phyloP scores from a whole-genome alignment of 2,113 vertebrate species.

The Pseudorhombus dupliciocellatus region DNA sequence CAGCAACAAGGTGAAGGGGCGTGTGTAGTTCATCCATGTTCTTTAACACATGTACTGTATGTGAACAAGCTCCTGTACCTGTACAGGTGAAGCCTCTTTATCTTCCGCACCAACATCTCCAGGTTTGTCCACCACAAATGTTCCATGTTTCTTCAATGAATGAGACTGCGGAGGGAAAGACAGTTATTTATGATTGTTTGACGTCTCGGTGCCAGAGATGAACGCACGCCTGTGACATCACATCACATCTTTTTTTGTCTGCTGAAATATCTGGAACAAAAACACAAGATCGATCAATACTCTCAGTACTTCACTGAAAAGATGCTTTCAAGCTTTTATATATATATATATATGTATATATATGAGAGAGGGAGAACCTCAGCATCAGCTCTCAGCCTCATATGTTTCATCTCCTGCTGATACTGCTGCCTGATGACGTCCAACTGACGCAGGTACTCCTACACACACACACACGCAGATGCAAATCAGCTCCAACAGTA shows the following conservation, averaged over 20 bases:
- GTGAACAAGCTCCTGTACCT: constrained; percentile 64
- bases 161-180: constrained; percentile 28
- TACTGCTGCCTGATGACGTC: constrained; percentile 88
- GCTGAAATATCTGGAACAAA: too few relatives aligned
- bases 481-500: not conserved
- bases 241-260: too few relatives aligned
- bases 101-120: constrained; percentile 22
- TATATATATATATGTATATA: too few relatives aligned
- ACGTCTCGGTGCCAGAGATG: too few relatives aligned
- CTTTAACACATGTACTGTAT: not conserved
- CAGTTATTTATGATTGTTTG: too few relatives aligned
- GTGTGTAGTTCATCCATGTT: not conserved
- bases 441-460: constrained; percentile 89
- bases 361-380: constrained; percentile 77
- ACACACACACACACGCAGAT: constrained; percentile 17
- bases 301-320: too few relatives aligned
- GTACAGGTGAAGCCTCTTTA: constrained; percentile 43
- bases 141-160: constrained; percentile 59
- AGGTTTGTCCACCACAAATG: constrained; percentile 80
- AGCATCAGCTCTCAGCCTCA: constrained; percentile 79
- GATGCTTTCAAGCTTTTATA: too few relatives aligned
- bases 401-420: constrained; percentile 82
- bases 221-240: too few relatives aligned
- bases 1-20: not conserved
- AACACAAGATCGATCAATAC: too few relatives aligned